phyloP scores from a whole-genome alignment of 2,888 invertebrate species.

The Brachypterus glaber region DNA sequence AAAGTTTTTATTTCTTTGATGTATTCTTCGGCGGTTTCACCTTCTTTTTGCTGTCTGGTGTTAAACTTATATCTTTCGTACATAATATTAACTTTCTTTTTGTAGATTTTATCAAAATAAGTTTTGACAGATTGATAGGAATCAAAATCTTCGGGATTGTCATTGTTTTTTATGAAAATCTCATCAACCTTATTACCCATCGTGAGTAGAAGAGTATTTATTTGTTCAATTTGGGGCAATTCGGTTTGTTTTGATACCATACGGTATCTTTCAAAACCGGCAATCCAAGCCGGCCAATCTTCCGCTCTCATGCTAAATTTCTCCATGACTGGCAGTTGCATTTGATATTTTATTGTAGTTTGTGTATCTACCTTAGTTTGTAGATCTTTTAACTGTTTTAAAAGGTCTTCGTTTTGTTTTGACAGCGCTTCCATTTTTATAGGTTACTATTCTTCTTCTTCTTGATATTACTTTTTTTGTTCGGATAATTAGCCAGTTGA shows the following conservation, averaged over 20 bases:
- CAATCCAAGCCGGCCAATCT: neutral
- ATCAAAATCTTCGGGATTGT: neutral
- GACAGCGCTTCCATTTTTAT: too few relatives aligned
- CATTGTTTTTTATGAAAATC: neutral
- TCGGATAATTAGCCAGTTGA: too few relatives aligned
- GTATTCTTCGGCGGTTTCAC: constrained; percentile 5
- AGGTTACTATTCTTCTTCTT: too few relatives aligned
- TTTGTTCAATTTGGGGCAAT: neutral
- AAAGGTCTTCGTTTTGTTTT: too few relatives aligned
- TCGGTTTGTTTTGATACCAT: neutral
- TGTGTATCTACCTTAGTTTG: too few relatives aligned
- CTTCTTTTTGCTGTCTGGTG: constrained; percentile 2
- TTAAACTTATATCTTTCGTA: constrained; percentile 2
- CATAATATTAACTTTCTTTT: constrained; percentile 1
- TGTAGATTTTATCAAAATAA: neutral
- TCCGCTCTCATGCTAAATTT: neutral
- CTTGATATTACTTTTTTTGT: too few relatives aligned
- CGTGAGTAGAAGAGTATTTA: neutral
- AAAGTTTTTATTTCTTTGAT: neutral
- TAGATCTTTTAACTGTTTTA: too few relatives aligned
- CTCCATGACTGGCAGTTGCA: too few relatives aligned
- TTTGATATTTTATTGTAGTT: too few relatives aligned
- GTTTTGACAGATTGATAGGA: neutral
- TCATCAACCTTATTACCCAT: constrained; percentile 2
- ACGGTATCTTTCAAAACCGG: constrained; percentile 1